Evolutionary conservation across 2,888 invertebrate species (phyloP), one percentile per base, ranked within the genome.

Genomic region (Athalia circularis): DNA sequence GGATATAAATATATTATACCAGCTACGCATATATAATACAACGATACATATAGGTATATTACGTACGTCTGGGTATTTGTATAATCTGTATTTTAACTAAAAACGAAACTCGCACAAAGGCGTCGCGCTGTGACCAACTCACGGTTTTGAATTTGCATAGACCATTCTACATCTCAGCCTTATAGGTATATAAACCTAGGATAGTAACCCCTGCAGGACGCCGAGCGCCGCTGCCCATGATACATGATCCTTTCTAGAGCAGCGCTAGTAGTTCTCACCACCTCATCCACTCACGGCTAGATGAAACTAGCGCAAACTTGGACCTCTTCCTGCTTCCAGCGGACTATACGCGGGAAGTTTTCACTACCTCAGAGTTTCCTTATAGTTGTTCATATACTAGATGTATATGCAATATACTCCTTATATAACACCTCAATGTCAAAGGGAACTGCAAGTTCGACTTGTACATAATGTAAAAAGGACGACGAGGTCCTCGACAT

Each of bases 101-200:
- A 81, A 81, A 80, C 78, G 76, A 81, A 80, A 81, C 76, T 70
- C 29, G 59, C 78, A 80, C 81, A 81, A 79, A 81, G 61, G 64
- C 45, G 65, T 15, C 50, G 52, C 15, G 74, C 13, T 47, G 47
- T 15, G 72, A 59, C 72, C 68, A 43, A 50, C 29, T 50, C 72
- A 59, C 72, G 72, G 57, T 68, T 68, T 68, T 54, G 72, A 65
- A 80, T 80, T 80, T 80, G 79, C 80, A 80, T 80, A 74, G 50
- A 68, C 72, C 72, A 59, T 72, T 72, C 72, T 59, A 72, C n/a
- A 13, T 45, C 72, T 72, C 57, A 45, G 72, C 29, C 59, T 59
- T n/a, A 59, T 59, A 50, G 43, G 57, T n/a, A 11, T 7, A 8
- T 62, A n/a, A 54, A 54, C 9, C 9, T 54, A n/a, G 54, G 54